Conservation (phyloP, 2,888 invertebrate genomes). For the Oscheius sp. region DNA sequence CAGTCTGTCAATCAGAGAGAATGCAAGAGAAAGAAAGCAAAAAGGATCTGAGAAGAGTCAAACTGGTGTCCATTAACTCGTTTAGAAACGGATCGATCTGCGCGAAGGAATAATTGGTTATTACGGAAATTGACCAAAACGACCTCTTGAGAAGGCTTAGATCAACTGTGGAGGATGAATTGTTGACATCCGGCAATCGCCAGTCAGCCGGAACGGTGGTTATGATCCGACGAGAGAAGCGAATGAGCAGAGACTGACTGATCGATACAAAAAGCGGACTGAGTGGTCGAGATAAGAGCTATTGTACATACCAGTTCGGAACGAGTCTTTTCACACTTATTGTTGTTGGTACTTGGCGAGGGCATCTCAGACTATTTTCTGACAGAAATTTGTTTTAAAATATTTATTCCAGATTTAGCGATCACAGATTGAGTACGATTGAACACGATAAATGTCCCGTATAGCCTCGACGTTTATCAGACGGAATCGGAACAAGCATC, state of each 20-base stretch:
- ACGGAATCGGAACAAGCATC: too few relatives aligned
- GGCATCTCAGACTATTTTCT: too few relatives aligned
- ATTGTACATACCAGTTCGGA: constrained; percentile 22
- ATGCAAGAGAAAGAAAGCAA: neutral
- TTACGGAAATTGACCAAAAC: neutral
- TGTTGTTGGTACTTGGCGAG: too few relatives aligned
- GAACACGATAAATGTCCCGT: too few relatives aligned
- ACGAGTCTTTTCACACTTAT: neutral
- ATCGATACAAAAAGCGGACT: neutral
- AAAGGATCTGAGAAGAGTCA: neutral
- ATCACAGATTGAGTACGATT: too few relatives aligned
- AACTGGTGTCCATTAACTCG: constrained; percentile 12
- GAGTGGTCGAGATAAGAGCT: constrained; percentile 16
- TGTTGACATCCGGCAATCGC: neutral
- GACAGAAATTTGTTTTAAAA: too few relatives aligned
- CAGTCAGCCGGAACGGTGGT: neutral
- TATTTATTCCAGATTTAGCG: neutral
- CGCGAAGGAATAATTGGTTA: constrained; percentile 5
- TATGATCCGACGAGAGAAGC: neutral
- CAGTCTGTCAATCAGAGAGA: neutral
- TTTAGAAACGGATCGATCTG: neutral
- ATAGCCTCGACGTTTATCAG: too few relatives aligned
- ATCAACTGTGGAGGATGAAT: too few relatives aligned
- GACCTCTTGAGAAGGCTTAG: neutral
- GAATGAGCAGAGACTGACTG: neutral